A percentile compares a stretch with the other conserved stretches of the same genome.
Conservation (phyloP, 2,113 vertebrate species). For the Stegastes partitus region DNA sequence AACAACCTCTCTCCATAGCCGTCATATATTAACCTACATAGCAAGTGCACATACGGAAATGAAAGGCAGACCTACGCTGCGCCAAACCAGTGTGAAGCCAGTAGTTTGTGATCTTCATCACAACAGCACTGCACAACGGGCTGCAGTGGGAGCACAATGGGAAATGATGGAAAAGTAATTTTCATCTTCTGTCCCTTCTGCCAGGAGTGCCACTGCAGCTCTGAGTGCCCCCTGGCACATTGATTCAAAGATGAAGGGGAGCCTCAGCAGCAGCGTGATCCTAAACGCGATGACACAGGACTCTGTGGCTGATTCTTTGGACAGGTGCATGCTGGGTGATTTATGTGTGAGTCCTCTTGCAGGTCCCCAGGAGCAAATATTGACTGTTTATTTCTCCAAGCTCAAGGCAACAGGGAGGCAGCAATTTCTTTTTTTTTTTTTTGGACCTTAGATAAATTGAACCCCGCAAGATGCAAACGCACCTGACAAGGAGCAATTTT, state of each 20-base stretch:
- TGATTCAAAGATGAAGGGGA: conserved; percentile 79
- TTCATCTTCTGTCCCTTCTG: conserved; percentile 50
- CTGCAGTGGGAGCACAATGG: conserved; percentile 41
- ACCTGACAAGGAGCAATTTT: conserved; percentile 75
- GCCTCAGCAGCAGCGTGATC: conserved; percentile 73
- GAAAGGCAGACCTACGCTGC: conserved; percentile 24
- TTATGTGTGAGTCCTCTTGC: conserved; percentile 81
- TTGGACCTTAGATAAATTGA: conserved; percentile 81
- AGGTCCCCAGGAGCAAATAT: conserved; percentile 85
- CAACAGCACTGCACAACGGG: conserved; percentile 43
- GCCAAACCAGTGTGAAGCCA: conserved; percentile 35
- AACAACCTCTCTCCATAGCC: not conserved
- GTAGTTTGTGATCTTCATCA: conserved; percentile 41
- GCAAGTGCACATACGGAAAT: conserved; percentile 5
- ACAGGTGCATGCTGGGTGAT: conserved; percentile 87
- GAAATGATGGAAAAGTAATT: conserved; percentile 74
- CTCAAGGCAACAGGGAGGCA: conserved; percentile 82
- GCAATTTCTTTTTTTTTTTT: conserved; percentile 83
- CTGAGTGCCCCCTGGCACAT: conserved; percentile 71
- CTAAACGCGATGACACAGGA: conserved; percentile 85
- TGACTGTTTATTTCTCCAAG: conserved; percentile 85
- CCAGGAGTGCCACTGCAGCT: conserved; percentile 48
- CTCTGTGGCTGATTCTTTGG: conserved; percentile 79
- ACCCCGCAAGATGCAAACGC: conserved; percentile 82
- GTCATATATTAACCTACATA: conserved; percentile 42